Percentiles rank a stretch among this genome's conserved stretches.
Conservation (phyloP, 2,888 invertebrate genomes). For the Leucophenga montana region DNA sequence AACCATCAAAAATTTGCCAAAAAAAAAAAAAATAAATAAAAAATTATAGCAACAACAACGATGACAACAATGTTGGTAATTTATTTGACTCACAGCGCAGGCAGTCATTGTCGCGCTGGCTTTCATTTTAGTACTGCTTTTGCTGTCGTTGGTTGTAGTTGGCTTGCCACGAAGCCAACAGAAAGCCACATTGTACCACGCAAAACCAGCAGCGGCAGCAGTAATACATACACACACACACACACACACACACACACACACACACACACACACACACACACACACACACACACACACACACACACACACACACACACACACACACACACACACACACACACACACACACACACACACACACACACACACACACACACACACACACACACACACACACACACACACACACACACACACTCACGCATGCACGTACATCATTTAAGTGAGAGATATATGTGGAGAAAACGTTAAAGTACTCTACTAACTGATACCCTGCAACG, state of each 20-base stretch:
- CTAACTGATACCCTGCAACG: too few relatives aligned
- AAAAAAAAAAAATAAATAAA: conserved; percentile 33
- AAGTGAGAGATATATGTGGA: too few relatives aligned
- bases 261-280: conserved; percentile 20
- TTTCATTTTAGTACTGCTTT: not conserved
- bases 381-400: conserved; percentile 33
- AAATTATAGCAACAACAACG: conserved; percentile 9
- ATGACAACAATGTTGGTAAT: conserved; percentile 59
- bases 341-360: too few relatives aligned
- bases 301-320: too few relatives aligned
- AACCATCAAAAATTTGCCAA: conserved; percentile 69
- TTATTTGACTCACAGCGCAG: conserved; percentile 58
- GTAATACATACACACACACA: not conserved
- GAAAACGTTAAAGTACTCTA: too few relatives aligned
- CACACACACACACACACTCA: conserved; percentile 36
- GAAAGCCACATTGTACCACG: conserved; percentile 23
- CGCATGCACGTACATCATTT: conserved; percentile 42
- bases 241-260: conserved; percentile 32
- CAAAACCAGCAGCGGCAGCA: conserved; percentile 9
- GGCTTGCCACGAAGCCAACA: conserved; percentile 40
- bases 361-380: too few relatives aligned
- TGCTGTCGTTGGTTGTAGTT: conserved; percentile 20
- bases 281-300: too few relatives aligned
- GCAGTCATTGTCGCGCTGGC: not conserved
- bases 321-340: too few relatives aligned